These are phyloP conservation scores for Xanthorhoe designata DNA, from an alignment of 2,888 invertebrate species.

Conservation along the genomic window DNA sequence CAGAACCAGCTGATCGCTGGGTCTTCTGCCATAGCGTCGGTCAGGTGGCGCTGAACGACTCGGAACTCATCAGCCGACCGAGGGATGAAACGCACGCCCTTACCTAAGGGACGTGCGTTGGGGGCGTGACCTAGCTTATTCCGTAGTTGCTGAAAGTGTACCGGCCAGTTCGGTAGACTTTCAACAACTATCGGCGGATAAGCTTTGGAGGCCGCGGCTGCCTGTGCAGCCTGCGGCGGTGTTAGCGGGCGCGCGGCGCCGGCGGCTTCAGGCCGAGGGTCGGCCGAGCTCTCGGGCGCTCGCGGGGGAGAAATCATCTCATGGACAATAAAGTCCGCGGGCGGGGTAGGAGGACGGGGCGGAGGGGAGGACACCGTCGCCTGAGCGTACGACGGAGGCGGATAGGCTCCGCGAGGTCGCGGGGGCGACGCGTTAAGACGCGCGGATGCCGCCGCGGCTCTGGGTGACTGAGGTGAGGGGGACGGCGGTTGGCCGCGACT, in stretches of 20 bases:
- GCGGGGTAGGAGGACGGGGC: not conserved
- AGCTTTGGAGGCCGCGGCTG: not conserved
- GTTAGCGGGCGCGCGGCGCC: not conserved
- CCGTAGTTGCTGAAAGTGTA: constrained; percentile 3
- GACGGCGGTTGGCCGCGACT: no score
- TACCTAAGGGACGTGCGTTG: constrained; percentile 20
- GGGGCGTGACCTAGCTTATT: constrained; percentile 10
- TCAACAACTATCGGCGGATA: constrained; percentile 38
- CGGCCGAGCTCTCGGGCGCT: not conserved
- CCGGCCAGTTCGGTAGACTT: constrained; percentile 8
- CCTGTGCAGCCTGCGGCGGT: no score
- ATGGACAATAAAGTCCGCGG: no score
- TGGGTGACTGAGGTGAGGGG: no score
- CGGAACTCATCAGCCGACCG: constrained; percentile 34
- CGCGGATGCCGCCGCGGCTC: no score
- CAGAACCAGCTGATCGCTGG: constrained; percentile 36
- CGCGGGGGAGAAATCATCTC: no score
- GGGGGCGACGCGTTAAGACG: no score
- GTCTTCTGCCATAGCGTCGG: constrained; percentile 9
- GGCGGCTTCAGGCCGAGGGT: not conserved
- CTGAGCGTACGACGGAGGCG: not conserved
- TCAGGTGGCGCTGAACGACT: constrained; percentile 35
- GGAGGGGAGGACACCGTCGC: not conserved
- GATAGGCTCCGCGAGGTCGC: not conserved
- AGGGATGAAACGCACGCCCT: constrained; percentile 24